These are phyloP conservation scores for Julus scandinavius DNA, from an alignment of 2,888 invertebrate genomes.

Conservation along the genomic window DNA sequence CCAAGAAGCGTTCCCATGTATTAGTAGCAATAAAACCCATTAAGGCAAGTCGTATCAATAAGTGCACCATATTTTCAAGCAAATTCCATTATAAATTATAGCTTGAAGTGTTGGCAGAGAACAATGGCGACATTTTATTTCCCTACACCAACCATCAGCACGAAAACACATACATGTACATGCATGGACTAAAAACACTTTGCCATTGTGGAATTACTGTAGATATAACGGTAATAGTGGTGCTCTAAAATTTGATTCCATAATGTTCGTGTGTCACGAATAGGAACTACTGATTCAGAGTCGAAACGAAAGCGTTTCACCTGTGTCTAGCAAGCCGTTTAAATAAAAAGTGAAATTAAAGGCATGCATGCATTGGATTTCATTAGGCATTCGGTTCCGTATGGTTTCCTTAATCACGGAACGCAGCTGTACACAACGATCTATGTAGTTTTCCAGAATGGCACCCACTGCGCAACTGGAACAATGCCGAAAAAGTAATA, in stretches of 20 bases:
- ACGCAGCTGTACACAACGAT: constrained; percentile 3
- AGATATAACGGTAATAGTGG: not conserved
- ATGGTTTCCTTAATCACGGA: not conserved
- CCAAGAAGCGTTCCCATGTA: constrained; percentile 7
- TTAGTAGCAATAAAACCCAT: constrained; percentile 11
- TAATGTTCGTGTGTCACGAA: not conserved
- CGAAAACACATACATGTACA: not conserved
- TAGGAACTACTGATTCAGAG: not conserved
- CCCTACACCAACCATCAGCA: not conserved
- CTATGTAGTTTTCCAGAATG: not conserved
- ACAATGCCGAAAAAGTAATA: not conserved
- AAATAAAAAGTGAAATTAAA: constrained; percentile 31
- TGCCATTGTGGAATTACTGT: not conserved
- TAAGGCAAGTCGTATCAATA: not conserved
- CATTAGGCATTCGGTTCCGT: constrained; percentile 5
- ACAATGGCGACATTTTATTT: not conserved
- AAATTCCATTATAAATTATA: constrained; percentile 9
- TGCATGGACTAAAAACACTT: not conserved
- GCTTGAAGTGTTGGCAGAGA: not conserved
- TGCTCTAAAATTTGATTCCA: not conserved
- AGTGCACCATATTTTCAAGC: not conserved
- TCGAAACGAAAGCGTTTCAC: not conserved
- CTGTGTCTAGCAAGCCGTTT: not conserved
- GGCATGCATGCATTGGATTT: constrained; percentile 1
- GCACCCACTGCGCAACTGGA: not conserved